Conservation (phyloP, 2,888 invertebrate species). For the Pollenia labialis region DNA sequence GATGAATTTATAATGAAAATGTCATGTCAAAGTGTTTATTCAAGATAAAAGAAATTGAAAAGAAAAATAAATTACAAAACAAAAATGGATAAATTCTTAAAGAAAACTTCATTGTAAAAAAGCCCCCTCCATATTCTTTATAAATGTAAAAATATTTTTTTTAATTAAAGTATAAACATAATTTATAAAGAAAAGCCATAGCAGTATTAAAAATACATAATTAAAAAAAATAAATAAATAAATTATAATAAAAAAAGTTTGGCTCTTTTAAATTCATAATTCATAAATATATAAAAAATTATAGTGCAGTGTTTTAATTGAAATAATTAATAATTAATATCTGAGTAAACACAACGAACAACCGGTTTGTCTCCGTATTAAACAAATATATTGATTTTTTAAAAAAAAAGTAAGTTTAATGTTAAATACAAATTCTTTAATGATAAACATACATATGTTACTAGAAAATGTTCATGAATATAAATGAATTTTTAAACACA, state of each 20-base stretch:
- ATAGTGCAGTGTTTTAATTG: slow-evolving; percentile 40
- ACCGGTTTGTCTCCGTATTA: background rate
- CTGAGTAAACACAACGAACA: slow-evolving; percentile 13
- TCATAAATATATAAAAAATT: background rate
- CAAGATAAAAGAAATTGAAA: slow-evolving; percentile 34
- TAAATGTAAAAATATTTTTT: background rate
- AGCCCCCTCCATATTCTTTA: background rate
- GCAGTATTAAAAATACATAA: background rate
- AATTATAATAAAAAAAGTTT: background rate
- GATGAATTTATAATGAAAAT: slow-evolving; percentile 54
- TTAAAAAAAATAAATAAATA: background rate
- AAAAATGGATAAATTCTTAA: slow-evolving; percentile 7
- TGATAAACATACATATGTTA: too few relatives aligned
- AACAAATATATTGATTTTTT: too few relatives aligned
- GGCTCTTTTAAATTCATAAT: background rate
- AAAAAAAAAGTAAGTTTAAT: too few relatives aligned
- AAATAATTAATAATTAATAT: slow-evolving; percentile 3
- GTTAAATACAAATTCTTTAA: too few relatives aligned
- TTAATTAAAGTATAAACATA: too few relatives aligned
- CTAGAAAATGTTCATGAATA: too few relatives aligned
- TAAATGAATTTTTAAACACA: too few relatives aligned
- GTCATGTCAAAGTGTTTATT: slow-evolving; percentile 44
- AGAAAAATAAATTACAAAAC: slow-evolving; percentile 23
- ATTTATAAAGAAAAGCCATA: background rate
- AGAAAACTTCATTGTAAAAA: background rate